Evolutionary conservation across 2,797 vertebrate genomes (phyloP), one percentile per base, ranked within the genome.

Genomic region (Lepus townsendii): DNA sequence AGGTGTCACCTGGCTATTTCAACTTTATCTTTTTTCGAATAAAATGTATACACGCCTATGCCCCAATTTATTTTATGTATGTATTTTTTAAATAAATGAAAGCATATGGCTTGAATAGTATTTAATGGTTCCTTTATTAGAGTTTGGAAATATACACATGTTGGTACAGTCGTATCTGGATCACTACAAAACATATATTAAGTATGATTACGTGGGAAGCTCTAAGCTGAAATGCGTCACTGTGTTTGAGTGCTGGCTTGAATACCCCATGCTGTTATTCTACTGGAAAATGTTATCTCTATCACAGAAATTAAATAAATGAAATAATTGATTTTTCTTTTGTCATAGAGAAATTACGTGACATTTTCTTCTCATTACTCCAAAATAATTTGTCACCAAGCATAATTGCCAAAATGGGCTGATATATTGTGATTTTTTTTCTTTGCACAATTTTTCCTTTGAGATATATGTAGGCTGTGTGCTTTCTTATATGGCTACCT

Each of bases 41-140:
- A 94, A 97, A 89, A 88, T 60, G 4, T 95, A 88, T 63, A 79
- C 38, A 91, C 95, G 95, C 63, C 19, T 35, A 78, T 79, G 26
- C 32, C 57, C 16, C 94, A 97, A 94, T 97, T 98, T 98, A 97
- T 97, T 97, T 96, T 95, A 96, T 82, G 75, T 60, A 75, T 11
- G 12, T 57, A 63, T 17, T 71, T 68, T 83, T 86, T 88, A 80
- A 88, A 95, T 75, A 93, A 96, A 97, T 95, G 95, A 96, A 98
- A 94, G 50, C 97, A 98, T 97, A 95, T 98, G 97, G 97, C 93
- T 97, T 97, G 92, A 97, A 98, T 98, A 95, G 97, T 98, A 98
- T 97, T 98, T 98, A 98, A 98, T 92, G 96, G 95, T 97, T 96
- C 95, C 97, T 98, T 96, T 97, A 97, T 95, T 96, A 95, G 96